phyloP scores from a whole-genome alignment of 2,888 invertebrate genomes.

The Hypomecis punctinalis region DNA sequence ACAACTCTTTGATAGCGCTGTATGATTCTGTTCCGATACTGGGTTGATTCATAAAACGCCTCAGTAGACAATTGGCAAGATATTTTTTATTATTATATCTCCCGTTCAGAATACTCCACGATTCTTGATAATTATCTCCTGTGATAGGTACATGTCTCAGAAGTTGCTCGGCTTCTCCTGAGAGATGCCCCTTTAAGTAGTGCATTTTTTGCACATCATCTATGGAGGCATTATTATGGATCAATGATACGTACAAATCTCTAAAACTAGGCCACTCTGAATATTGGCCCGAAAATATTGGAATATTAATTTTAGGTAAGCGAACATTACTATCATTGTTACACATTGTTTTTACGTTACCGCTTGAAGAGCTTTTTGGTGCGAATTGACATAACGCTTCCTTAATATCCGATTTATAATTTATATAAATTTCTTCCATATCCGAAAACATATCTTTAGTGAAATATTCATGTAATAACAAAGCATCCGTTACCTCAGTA shows the following conservation, averaged over 20 bases:
- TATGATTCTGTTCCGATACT: not conserved
- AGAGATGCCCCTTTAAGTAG: slow-evolving; percentile 2
- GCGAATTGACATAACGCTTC: not conserved
- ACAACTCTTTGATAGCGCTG: not conserved
- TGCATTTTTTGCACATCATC: slow-evolving; percentile 1
- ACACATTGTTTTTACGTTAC: not conserved
- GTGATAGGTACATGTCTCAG: slow-evolving; percentile 2
- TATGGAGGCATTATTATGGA: slow-evolving; percentile 3
- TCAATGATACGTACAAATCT: slow-evolving; percentile 2
- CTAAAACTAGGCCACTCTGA: slow-evolving; percentile 4
- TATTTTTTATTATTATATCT: slow-evolving; percentile 7
- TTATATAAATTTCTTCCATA: not conserved
- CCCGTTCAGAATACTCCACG: not conserved
- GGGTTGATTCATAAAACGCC: not conserved
- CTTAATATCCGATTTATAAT: not conserved
- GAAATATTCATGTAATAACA: not conserved
- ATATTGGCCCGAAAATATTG: slow-evolving; percentile 5
- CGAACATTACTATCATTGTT: not conserved
- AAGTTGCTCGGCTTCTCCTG: slow-evolving; percentile 3
- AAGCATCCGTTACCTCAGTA: not conserved
- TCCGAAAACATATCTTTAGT: not conserved
- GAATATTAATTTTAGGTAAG: slow-evolving; percentile 1
- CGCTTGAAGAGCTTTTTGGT: not conserved
- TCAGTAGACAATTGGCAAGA: not conserved
- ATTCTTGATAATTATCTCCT: not conserved